A percentile compares a stretch with the other conserved stretches of the same genome.
phyloP scores from a whole-genome alignment of 2,888 invertebrate species.

The Lepidochrysops patricia region DNA sequence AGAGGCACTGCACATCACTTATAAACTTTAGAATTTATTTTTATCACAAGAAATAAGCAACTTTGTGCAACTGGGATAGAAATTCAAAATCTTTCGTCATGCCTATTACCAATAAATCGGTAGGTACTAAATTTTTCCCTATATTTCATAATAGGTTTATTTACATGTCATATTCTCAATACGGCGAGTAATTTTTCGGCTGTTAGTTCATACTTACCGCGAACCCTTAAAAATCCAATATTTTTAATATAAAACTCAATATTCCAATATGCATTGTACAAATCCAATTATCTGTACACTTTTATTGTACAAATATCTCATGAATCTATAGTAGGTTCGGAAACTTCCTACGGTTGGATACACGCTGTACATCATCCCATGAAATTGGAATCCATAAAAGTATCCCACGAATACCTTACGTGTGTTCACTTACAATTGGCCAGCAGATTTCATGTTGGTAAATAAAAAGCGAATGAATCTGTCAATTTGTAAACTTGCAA shows the following conservation, averaged over 20 bases:
- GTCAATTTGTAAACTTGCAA: too few species aligned
- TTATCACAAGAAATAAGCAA: too few species aligned
- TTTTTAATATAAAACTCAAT: background rate
- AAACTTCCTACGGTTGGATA: constrained; percentile 21
- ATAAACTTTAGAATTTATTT: too few species aligned
- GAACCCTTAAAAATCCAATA: background rate
- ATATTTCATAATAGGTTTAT: too few species aligned
- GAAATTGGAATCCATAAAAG: constrained; percentile 27
- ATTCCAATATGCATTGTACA: background rate
- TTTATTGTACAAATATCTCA: constrained; percentile 2
- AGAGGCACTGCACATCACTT: too few species aligned
- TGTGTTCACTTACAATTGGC: constrained; percentile 30
- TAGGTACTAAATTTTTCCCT: too few species aligned
- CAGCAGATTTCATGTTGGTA: background rate
- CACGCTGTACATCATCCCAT: constrained; percentile 24
- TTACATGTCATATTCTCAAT: too few species aligned
- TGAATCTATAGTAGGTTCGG: background rate
- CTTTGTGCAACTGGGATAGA: constrained; percentile 51
- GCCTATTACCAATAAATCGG: too few species aligned
- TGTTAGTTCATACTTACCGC: constrained; percentile 23
- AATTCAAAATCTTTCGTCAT: too few species aligned
- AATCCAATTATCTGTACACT: background rate
- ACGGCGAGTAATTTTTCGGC: too few species aligned
- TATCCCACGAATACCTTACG: constrained; percentile 27
- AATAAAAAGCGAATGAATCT: too few species aligned